Percentiles rank a stretch among this genome's conserved stretches.
phyloP scores from a whole-genome alignment of 23 tunicate species.

The Trididemnum clinides region DNA sequence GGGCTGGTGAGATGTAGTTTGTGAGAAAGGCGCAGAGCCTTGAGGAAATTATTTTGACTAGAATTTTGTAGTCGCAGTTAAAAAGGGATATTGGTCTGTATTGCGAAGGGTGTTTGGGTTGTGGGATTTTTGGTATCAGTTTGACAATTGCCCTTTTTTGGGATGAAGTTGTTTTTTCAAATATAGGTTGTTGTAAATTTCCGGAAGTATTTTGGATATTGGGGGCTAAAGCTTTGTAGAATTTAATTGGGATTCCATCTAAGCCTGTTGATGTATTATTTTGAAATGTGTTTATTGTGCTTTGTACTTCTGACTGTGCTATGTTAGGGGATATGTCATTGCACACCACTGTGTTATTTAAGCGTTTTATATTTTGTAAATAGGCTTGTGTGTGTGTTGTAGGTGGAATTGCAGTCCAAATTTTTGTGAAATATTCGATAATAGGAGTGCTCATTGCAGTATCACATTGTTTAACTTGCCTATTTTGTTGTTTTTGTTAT shows the following conservation, averaged over 20 bases:
- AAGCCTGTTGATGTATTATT: too few relatives aligned
- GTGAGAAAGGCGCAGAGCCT: background rate
- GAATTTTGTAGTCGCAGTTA: background rate
- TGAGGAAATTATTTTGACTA: background rate
- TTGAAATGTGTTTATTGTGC: too few relatives aligned
- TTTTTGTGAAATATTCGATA: too few relatives aligned
- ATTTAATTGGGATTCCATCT: background rate
- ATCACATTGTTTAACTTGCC: too few relatives aligned
- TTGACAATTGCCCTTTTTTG: background rate
- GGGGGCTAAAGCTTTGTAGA: background rate
- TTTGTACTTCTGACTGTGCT: too few relatives aligned
- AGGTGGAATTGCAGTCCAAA: too few relatives aligned
- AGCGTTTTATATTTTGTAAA: too few relatives aligned
- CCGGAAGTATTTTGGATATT: background rate
- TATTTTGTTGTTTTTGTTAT: too few relatives aligned
- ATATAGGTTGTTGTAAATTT: background rate
- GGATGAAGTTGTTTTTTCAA: background rate
- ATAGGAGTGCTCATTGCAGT: too few relatives aligned
- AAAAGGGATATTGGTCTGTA: background rate
- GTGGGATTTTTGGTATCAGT: background rate
- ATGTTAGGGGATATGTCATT: too few relatives aligned
- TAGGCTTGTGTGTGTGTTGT: too few relatives aligned
- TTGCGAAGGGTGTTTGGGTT: background rate
- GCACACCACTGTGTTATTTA: too few relatives aligned
- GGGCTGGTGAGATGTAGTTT: background rate